These are phyloP conservation scores for Meandrusa payeni DNA, from an alignment of 2,888 invertebrate genomes.

Conservation along the genomic window DNA sequence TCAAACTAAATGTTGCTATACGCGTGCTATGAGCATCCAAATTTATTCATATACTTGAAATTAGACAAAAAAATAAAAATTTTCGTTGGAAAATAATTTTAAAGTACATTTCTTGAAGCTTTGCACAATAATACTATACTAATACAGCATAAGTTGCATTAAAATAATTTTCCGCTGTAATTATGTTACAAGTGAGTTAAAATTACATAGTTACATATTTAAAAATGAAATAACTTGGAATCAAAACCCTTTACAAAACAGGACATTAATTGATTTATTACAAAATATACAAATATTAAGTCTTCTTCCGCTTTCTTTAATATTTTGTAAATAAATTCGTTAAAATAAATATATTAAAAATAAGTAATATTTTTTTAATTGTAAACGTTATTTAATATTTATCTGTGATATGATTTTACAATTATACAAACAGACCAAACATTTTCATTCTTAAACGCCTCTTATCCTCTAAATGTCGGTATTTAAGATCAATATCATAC, in stretches of 20 bases:
- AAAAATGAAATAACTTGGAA: conserved; percentile 9
- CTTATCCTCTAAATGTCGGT: not conserved
- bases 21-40: too few species aligned
- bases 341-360: conserved; percentile 5
- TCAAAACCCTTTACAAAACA: conserved; percentile 6
- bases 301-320: conserved; percentile 15
- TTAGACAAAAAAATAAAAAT: not conserved
- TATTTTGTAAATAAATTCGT: conserved; percentile 14
- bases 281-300: conserved; percentile 3
- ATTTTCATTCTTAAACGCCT: not conserved
- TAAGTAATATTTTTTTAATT: not conserved
- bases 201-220: conserved; percentile 3
- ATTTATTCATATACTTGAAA: too few species aligned
- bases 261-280: conserved; percentile 10
- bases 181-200: conserved; percentile 4
- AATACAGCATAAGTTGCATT: not conserved
- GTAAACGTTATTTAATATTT: not conserved
- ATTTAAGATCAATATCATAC: conserved; percentile 14
- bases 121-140: too few species aligned
- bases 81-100: too few species aligned
- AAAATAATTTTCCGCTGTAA: conserved; percentile 7
- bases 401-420: conserved; percentile 19
- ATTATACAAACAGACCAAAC: conserved; percentile 1
- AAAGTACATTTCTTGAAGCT: too few species aligned
- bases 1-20: too few species aligned